Conservation (phyloP, 2,888 invertebrate species). For the Rotaria socialis region DNA sequence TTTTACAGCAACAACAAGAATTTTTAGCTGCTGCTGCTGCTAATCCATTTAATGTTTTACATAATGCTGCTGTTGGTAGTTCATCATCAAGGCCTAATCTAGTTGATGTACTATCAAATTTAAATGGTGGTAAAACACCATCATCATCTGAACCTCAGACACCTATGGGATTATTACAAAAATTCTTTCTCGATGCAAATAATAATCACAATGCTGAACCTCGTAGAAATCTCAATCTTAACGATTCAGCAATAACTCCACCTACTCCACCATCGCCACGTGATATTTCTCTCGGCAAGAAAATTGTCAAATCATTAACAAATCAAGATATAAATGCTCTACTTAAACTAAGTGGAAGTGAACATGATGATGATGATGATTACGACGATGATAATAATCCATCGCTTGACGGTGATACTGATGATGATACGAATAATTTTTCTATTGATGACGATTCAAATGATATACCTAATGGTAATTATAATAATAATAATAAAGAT, state of each 20-base stretch:
- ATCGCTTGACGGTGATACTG: background rate
- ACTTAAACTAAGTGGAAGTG: conserved; percentile 26
- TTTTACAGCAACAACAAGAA: conserved; percentile 14
- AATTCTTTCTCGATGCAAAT: background rate
- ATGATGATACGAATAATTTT: conserved; percentile 1
- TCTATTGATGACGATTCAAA: conserved; percentile 31
- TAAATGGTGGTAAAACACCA: background rate
- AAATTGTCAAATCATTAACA: conserved; percentile 32
- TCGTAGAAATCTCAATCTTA: background rate
- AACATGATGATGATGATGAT: conserved; percentile 33
- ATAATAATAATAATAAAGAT: conserved; percentile 25
- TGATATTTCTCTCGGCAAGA: background rate
- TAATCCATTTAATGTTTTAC: conserved; percentile 18
- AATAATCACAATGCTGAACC: background rate
- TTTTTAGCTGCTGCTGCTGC: conserved; percentile 4
- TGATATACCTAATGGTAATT: conserved; percentile 3
- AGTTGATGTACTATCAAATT: background rate
- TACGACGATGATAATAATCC: background rate
- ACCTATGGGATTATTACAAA: conserved; percentile 2
- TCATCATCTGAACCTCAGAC: conserved; percentile 7
- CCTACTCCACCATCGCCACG: background rate
- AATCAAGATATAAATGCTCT: conserved; percentile 22
- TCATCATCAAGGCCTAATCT: conserved; percentile 13
- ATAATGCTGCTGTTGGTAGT: background rate
- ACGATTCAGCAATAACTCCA: background rate